phyloP scores from a whole-genome alignment of 2,113 vertebrate genomes.

The Cygnus buccinator region DNA sequence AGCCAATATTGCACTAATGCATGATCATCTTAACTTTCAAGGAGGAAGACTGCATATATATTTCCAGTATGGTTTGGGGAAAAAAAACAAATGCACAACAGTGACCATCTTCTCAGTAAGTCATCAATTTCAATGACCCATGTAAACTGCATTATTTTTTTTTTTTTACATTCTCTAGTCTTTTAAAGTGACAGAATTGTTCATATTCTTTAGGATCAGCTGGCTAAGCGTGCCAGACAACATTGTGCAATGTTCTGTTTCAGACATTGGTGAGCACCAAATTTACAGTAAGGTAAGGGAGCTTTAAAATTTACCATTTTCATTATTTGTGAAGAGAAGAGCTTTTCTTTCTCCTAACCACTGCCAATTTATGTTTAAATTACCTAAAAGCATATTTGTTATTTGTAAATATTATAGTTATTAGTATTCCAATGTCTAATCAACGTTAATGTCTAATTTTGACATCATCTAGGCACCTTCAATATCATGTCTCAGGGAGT shows the following conservation, averaged over 20 bases:
- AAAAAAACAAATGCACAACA: neutral
- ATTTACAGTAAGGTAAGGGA: neutral
- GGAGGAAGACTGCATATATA: neutral
- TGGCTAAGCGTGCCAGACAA: neutral
- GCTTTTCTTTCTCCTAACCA: neutral
- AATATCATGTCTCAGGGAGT: neutral
- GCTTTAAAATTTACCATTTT: neutral
- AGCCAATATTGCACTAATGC: neutral
- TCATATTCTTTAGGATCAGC: neutral
- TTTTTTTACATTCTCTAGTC: neutral
- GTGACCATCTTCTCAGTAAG: neutral
- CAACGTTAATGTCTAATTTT: neutral
- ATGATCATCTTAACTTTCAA: slow-evolving; percentile 35
- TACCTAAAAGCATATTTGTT: neutral
- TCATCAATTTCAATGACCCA: neutral
- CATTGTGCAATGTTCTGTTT: neutral
- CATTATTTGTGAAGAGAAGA: neutral
- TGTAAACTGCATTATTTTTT: neutral
- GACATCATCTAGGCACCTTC: neutral
- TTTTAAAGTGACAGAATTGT: neutral
- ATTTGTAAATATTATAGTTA: neutral
- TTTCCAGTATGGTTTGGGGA: neutral
- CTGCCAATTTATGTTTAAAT: neutral
- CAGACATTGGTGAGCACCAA: neutral
- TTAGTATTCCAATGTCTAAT: neutral